Percentiles rank a stretch among this genome's conserved stretches.
These are phyloP conservation scores for Brachyhypopomus occidentalis DNA, from an alignment of 2,113 vertebrate genomes.

Conservation along the genomic window DNA sequence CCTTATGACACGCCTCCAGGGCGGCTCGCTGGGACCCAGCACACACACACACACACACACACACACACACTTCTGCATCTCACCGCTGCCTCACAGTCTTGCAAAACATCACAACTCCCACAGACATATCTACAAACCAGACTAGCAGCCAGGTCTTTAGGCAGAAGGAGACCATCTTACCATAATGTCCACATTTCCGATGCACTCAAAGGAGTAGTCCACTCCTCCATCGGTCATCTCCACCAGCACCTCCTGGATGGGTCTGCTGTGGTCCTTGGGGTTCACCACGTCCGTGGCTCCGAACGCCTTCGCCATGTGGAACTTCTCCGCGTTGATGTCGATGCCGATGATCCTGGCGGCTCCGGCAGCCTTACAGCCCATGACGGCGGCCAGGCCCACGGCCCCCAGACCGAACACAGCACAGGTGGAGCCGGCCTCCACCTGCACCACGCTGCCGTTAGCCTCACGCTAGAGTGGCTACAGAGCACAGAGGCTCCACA, in stretches of 20 bases:
- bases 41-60: not conserved
- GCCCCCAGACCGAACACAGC: conserved; percentile 88
- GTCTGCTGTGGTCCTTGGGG: conserved; percentile 82
- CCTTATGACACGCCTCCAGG: conserved; percentile 80
- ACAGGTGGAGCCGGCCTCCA: conserved; percentile 89
- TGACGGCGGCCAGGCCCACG: conserved; percentile 84
- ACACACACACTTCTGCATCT: too few relatives aligned
- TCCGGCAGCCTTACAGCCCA: conserved; percentile 86
- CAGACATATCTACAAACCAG: not conserved
- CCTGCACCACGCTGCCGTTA: conserved; percentile 65
- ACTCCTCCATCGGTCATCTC: conserved; percentile 86
- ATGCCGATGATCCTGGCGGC: conserved; percentile 87
- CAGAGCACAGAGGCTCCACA: too few relatives aligned
- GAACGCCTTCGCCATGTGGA: conserved; percentile 83
- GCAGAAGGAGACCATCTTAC: conserved; percentile 62
- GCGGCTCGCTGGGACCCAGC: conserved; percentile 74
- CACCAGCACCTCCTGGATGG: conserved; percentile 82
- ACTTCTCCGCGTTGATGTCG: conserved; percentile 85
- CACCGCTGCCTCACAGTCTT: too few relatives aligned
- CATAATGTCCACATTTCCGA: conserved; percentile 82
- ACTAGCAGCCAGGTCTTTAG: too few relatives aligned
- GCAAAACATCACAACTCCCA: not conserved
- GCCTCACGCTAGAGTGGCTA: too few relatives aligned
- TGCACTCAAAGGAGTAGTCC: conserved; percentile 91
- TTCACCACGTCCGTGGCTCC: conserved; percentile 88